Percentiles rank a stretch among this genome's conserved stretches.
Evolutionary conservation across 2,888 invertebrate genomes (phyloP).

Genomic region (Tubulanus polymorphus): DNA sequence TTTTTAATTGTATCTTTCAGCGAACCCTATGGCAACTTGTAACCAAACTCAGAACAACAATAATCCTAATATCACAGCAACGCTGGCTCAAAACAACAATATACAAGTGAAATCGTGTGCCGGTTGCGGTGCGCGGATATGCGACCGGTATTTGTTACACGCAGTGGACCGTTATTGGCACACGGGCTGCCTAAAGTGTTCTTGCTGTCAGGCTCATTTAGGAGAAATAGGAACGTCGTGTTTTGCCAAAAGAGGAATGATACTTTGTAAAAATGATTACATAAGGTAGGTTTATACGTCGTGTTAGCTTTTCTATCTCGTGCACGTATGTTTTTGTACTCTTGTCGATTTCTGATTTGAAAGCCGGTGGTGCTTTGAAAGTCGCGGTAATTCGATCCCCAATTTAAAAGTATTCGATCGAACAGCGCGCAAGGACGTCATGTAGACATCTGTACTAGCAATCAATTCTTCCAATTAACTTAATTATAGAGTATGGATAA

Average conservation of each 20-base stretch:
- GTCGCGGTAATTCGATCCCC: no score
- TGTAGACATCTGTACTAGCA: no score
- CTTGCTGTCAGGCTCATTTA: slow-evolving; percentile 81
- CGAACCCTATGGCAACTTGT: neutral
- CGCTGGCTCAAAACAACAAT: slow-evolving; percentile 3
- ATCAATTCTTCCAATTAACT: no score
- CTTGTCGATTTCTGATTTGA: no score
- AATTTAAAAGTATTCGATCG: no score
- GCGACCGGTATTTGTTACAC: slow-evolving; percentile 85
- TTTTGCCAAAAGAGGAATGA: slow-evolving; percentile 89
- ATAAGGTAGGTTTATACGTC: slow-evolving; percentile 88
- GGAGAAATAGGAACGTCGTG: slow-evolving; percentile 89
- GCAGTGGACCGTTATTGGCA: slow-evolving; percentile 95
- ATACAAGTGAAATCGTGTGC: slow-evolving; percentile 64
- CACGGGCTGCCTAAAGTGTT: slow-evolving; percentile 90
- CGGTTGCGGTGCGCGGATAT: slow-evolving; percentile 84
- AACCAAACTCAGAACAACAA: neutral
- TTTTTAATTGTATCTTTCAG: no score
- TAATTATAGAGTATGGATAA: no score
- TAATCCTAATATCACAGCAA: slow-evolving; percentile 11
- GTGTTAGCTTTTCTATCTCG: no score
- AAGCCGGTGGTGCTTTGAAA: no score
- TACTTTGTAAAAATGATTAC: slow-evolving; percentile 92
- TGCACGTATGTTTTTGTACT: no score
- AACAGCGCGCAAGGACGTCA: no score